phyloP scores from a whole-genome alignment of 2,888 invertebrate species.

The Lumbricus terrestris region DNA sequence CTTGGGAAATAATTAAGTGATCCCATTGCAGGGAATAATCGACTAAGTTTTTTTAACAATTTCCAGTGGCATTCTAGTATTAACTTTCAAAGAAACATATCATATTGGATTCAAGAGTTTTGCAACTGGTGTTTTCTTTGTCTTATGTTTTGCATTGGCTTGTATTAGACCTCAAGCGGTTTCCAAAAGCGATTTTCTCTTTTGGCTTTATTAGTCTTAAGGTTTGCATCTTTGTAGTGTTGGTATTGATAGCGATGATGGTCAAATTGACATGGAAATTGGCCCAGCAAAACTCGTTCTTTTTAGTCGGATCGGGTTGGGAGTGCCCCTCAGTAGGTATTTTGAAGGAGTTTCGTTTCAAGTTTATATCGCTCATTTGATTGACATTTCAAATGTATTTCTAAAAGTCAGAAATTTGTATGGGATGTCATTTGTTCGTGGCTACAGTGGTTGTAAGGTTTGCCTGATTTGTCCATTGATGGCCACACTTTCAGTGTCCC shows the following conservation, averaged over 20 bases:
- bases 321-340: too few relatives aligned
- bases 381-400: neutral
- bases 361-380: too few relatives aligned
- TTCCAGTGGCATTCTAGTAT: neutral
- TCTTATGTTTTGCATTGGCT: neutral
- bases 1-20: too few relatives aligned
- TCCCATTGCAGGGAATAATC: too few relatives aligned
- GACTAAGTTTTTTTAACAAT: neutral
- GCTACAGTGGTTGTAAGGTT: neutral
- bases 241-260: too few relatives aligned
- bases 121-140: neutral
- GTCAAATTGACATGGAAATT: too few relatives aligned
- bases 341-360: too few relatives aligned
- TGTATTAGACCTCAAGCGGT: neutral
- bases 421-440: neutral
- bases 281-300: too few relatives aligned
- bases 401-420: neutral
- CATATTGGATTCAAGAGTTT: neutral
- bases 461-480: neutral
- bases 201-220: too few relatives aligned
- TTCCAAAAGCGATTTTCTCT: neutral
- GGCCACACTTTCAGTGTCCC: neutral
- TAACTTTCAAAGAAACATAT: neutral
- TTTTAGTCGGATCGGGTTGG: too few relatives aligned
- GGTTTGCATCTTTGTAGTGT: too few relatives aligned